Base-by-base conservation (phyloP, 2,888 invertebrate genomes). In the Criorhina ranunculi region DNA sequence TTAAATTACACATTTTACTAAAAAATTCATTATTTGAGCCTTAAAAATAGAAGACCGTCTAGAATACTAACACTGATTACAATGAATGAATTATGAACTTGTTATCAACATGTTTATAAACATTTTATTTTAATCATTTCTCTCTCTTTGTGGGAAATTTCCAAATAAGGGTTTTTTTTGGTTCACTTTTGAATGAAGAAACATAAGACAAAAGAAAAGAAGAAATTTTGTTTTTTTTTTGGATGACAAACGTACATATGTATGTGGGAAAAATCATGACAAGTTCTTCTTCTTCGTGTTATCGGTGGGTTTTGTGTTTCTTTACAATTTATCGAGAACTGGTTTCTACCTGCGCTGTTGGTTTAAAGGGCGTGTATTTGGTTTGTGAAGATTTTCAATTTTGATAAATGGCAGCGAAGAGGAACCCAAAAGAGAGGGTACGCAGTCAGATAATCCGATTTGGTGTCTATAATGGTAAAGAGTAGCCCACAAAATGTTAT, bases 201-300 rank as follows among this genome's bases (percentile, higher is more conserved):
- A 24, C 4, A 24, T 24, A 29, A 31, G 1, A 17, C 0, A 31
- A 15, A 37, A 51, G 19, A 5, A 7, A 17, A 7, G 53, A 55
- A 17, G 17, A 53, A 29, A 42, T 53, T 53, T n/a, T n/a, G n/a
- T n/a, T n/a, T n/a, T n/a, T n/a, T n/a, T n/a, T n/a, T 67, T 15
- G 24, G 37, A 66, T 66, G 40, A 66, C 49, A 66, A 66, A 31
- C 40, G 9, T 4, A 24, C 40, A 15, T 4, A 24, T 24, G 24
- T n/a, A n/a, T n/a, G n/a, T n/a, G 17, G 29, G 31, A 24, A 37
- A 67, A 60, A 42, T 67, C 11, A 53, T 40, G 49, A 51, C 51
- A 55, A 55, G 29, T 29, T 66, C 29, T 66, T 40, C 37, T 5
- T 24, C 5, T 24, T 12, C 6, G 42, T 9, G 7, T 17, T n/a